A percentile compares a stretch with the other conserved stretches of the same genome.
Evolutionary conservation across 2,113 vertebrate genomes (phyloP).

Genomic region (Lucifuga dentata): DNA sequence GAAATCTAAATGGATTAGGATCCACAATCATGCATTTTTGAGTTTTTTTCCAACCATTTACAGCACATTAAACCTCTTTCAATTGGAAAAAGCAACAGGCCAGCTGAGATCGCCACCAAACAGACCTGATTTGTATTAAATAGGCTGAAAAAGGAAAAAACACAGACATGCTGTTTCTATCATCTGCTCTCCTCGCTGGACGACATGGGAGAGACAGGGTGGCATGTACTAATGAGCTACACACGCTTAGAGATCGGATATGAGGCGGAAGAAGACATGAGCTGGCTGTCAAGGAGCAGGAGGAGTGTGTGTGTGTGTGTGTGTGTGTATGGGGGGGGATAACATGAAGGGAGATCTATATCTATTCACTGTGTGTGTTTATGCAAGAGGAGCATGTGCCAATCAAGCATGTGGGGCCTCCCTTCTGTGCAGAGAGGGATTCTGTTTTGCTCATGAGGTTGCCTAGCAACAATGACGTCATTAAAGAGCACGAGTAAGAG

Average conservation of each 20-base stretch:
- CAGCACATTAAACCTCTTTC: not conserved
- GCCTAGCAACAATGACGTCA: constrained; percentile 82
- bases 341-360: constrained; percentile 7
- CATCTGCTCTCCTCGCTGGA: constrained; percentile 5
- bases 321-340: too few species aligned
- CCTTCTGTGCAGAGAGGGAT: constrained; percentile 76
- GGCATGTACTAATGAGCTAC: constrained; percentile 32
- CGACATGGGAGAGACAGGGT: constrained; percentile 1
- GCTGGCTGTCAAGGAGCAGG: too few species aligned
- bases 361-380: constrained; percentile 2
- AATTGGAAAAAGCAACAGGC: too few species aligned
- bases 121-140: too few species aligned
- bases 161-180: not conserved
- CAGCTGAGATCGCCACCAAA: too few species aligned
- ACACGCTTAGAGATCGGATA: constrained; percentile 26
- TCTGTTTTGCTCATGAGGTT: constrained; percentile 83
- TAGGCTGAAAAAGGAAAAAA: too few species aligned
- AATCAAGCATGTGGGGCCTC: constrained; percentile 65
- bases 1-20: too few species aligned
- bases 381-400: constrained; percentile 47
- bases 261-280: too few species aligned
- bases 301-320: too few species aligned
- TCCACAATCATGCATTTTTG: too few species aligned
- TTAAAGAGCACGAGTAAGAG: constrained; percentile 56
- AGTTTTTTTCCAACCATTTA: not conserved